phyloP scores from a whole-genome alignment of 2,113 vertebrate genomes.

The Chloropsis cyanopogon region DNA sequence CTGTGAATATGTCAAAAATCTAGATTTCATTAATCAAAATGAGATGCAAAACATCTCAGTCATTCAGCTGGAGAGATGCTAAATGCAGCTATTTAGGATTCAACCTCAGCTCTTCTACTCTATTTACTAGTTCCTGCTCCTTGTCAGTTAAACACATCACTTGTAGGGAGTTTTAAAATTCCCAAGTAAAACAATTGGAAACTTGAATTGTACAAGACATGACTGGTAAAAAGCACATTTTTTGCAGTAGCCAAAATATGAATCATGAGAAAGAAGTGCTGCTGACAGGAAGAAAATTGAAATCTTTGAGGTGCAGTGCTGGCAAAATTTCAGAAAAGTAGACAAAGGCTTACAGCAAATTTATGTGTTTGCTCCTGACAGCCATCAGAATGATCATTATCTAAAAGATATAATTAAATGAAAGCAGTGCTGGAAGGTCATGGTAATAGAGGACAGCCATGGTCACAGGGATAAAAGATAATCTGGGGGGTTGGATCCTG shows the following conservation, averaged over 20 bases:
- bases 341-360: constrained; percentile 14
- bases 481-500: background rate
- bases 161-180: background rate
- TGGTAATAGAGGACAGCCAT: background rate
- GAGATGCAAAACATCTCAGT: background rate
- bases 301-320: constrained; percentile 21
- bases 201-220: background rate
- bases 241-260: background rate
- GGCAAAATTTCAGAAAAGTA: constrained; percentile 41
- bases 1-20: background rate
- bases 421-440: background rate
- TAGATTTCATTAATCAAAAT: background rate
- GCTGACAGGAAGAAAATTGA: constrained; percentile 31
- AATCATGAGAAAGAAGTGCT: background rate
- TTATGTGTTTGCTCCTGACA: background rate
- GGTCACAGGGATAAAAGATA: background rate
- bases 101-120: background rate
- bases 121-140: background rate
- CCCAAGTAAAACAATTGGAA: background rate
- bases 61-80: background rate
- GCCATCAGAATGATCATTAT: background rate
- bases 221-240: background rate
- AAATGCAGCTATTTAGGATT: background rate
- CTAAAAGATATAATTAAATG: background rate
- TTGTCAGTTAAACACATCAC: background rate